These are phyloP conservation scores for Sphaerophoria taeniata DNA, from an alignment of 2,888 invertebrate species.

Conservation along the genomic window DNA sequence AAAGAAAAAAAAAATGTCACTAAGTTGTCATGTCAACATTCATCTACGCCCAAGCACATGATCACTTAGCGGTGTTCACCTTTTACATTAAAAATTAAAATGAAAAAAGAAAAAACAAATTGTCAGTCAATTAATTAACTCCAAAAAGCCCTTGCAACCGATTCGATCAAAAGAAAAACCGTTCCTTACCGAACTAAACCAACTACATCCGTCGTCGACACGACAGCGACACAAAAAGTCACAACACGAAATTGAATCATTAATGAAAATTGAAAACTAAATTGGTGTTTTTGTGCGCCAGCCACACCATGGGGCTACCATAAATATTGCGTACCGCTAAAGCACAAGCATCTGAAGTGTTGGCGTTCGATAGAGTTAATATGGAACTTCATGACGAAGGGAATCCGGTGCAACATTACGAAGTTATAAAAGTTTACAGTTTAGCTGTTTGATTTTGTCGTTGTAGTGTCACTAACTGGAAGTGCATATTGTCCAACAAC, in stretches of 20 bases:
- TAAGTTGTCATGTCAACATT: too few relatives aligned
- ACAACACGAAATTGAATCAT: conserved; percentile 67
- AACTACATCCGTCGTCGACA: conserved; percentile 11
- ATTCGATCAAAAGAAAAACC: conserved; percentile 19
- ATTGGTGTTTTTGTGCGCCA: conserved; percentile 22
- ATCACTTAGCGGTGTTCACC: too few relatives aligned
- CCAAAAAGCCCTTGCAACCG: conserved; percentile 23
- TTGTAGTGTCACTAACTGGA: conserved; percentile 59
- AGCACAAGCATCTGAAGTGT: background rate
- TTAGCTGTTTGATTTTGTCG: conserved; percentile 57
- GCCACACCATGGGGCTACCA: background rate
- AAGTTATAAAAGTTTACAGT: conserved; percentile 51
- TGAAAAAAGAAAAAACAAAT: conserved; percentile 2
- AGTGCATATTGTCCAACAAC: conserved; percentile 62
- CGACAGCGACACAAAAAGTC: conserved; percentile 10
- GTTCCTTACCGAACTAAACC: conserved; percentile 6
- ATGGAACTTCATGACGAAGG: background rate
- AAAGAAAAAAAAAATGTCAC: too few relatives aligned
- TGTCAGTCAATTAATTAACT: conserved; percentile 61
- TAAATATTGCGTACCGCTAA: too few relatives aligned
- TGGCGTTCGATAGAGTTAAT: conserved; percentile 10
- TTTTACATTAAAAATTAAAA: too few relatives aligned
- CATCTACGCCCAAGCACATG: too few relatives aligned
- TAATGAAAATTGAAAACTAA: conserved; percentile 65
- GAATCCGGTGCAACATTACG: background rate